Percentiles rank a stretch among this genome's conserved stretches.
Evolutionary conservation across 2,888 invertebrate species (phyloP).

Genomic region (Dichetophora obliterata): DNA sequence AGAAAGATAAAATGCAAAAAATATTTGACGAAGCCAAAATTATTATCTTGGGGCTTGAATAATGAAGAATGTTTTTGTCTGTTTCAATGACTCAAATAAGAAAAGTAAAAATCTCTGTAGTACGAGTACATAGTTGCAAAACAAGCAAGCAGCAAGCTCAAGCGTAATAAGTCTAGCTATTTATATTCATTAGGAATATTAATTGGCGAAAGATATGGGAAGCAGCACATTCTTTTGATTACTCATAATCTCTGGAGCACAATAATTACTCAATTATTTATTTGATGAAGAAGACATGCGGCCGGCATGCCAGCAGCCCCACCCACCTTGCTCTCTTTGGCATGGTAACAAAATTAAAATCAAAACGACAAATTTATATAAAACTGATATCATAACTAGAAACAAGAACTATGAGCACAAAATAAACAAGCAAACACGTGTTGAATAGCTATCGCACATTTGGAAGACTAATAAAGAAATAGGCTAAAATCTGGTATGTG

Average conservation of each 20-base stretch:
- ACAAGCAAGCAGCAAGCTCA: no score
- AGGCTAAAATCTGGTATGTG: no score
- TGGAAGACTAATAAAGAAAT: no score
- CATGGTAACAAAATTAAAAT: conserved; percentile 18
- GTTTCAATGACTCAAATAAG: no score
- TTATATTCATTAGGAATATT: conserved; percentile 1
- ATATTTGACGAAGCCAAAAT: no score
- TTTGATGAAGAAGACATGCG: neutral
- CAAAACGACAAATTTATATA: neutral
- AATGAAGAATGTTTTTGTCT: no score
- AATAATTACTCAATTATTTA: conserved; percentile 3
- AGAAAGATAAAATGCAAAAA: neutral
- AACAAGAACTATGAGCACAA: neutral
- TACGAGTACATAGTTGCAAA: no score
- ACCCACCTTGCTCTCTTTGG: conserved; percentile 8
- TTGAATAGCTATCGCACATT: neutral
- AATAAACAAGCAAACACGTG: conserved; percentile 16
- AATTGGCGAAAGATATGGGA: conserved; percentile 7
- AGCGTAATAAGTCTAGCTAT: neutral
- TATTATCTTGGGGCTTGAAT: no score
- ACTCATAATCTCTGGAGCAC: conserved; percentile 17
- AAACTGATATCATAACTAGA: conserved; percentile 4
- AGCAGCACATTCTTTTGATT: neutral
- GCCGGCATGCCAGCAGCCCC: neutral
- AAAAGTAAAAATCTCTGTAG: no score